Percentiles rank a stretch among this genome's conserved stretches.
Evolutionary conservation across 2,888 invertebrate genomes (phyloP).

Genomic region (Zaprionus bogoriensis): DNA sequence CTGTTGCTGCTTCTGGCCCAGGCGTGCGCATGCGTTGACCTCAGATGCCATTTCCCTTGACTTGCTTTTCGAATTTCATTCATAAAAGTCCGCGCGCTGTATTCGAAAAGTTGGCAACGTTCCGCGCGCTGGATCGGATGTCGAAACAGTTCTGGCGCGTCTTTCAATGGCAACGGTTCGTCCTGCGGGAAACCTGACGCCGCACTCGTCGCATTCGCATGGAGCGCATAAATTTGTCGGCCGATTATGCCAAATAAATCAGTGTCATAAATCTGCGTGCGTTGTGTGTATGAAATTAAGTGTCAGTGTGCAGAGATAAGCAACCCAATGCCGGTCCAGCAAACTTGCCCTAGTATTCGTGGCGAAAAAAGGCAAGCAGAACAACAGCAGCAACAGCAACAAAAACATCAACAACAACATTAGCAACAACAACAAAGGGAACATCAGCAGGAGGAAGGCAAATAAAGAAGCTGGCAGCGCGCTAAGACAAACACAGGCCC

Average conservation of each 20-base stretch:
- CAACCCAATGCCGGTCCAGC: constrained; percentile 29
- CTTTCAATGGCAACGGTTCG: constrained; percentile 54
- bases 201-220: neutral
- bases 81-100: constrained; percentile 45
- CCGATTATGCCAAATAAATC: constrained; percentile 51
- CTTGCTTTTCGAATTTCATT: constrained; percentile 64
- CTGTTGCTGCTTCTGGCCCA: constrained; percentile 39
- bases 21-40: constrained; percentile 42
- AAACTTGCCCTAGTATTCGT: constrained; percentile 5
- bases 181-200: neutral
- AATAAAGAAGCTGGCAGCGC: constrained; percentile 45
- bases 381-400: constrained; percentile 2
- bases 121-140: neutral
- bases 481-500: constrained; percentile 33
- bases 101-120: constrained; percentile 38
- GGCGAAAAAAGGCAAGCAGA: neutral
- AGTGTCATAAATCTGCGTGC: constrained; percentile 68
- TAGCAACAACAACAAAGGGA: constrained; percentile 4
- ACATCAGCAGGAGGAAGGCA: no score
- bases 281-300: constrained; percentile 57
- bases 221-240: constrained; percentile 21
- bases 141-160: constrained; percentile 58
- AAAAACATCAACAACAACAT: constrained; percentile 10
- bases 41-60: neutral
- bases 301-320: constrained; percentile 47